Evolutionary conservation across 2,797 vertebrate species (phyloP), one percentile per base, ranked within the genome.

Genomic region (Florisuga fusca): DNA sequence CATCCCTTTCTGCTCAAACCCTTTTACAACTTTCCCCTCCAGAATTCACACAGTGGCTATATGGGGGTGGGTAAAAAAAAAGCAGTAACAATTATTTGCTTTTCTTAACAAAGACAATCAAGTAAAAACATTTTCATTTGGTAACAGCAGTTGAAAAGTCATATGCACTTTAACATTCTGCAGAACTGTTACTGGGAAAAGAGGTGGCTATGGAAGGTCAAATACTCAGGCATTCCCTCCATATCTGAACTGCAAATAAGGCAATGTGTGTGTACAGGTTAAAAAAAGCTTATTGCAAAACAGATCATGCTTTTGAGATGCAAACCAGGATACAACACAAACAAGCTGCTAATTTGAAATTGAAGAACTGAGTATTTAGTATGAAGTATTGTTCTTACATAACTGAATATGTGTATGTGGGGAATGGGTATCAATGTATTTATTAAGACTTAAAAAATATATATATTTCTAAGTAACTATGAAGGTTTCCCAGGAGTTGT

Each of bases 171-270:
- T 45, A 78, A 45, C 25, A 55, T 55, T 76, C 53, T 69, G 41
- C 84, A 62, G 26, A 72, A 66, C 31, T 53, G 72, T 34, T 69
- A 41, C 0, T 72, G 48, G 45, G 54, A 15, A 68, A 76, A 26
- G 23, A 79, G 23, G 63, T 43, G 29, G 83, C 58, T 87, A 79
- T 10, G 11, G 58, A 55, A 90, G 63, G 73, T 74, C 33, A 93
- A 90, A 81, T 55, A 78, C 27, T 54, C 51, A 75, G 91, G 63
- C 29, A 59, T 73, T 86, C 29, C 62, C 63, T 90, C 92, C 33
- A 55, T 38, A 36, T 73, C 66, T 50, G 18, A 95, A 91, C 93
- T 68, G 34, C 45, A 71, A 92, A 54, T 61, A 83, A 83, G 95
- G 94, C 78, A 92, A 92, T 31, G 22, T 75, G 48, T 75, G 36